A percentile compares a stretch with the other conserved stretches of the same genome.
These are phyloP conservation scores for Rostratula benghalensis DNA, from an alignment of 2,113 vertebrate species.

Conservation along the genomic window DNA sequence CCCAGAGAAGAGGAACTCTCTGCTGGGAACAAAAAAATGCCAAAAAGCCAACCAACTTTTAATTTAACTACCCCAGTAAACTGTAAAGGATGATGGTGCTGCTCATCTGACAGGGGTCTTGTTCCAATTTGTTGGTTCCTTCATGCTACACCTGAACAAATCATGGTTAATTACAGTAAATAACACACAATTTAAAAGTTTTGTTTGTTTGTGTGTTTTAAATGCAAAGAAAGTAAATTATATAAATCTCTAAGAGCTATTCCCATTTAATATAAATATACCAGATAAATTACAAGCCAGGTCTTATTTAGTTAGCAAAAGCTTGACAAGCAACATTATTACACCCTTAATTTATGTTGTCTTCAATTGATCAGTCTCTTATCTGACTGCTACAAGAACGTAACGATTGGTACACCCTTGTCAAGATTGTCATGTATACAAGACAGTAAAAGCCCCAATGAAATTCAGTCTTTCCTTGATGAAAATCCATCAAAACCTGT, in stretches of 20 bases:
- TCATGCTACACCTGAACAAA: conserved; percentile 44
- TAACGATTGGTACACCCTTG: conserved; percentile 8
- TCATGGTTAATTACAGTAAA: conserved; percentile 71
- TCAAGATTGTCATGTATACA: conserved; percentile 19
- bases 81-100: conserved; percentile 13
- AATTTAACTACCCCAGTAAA: background rate
- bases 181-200: conserved; percentile 58
- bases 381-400: background rate
- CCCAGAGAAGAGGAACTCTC: background rate
- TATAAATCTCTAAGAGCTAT: conserved; percentile 34
- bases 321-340: conserved; percentile 55
- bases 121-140: conserved; percentile 36
- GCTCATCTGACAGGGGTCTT: conserved; percentile 26
- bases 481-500: conserved; percentile 32
- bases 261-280: conserved; percentile 60
- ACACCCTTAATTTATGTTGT: conserved; percentile 39
- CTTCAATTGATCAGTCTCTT: conserved; percentile 39
- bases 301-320: conserved; percentile 49
- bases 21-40: background rate
- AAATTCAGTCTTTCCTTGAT: conserved; percentile 25
- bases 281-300: conserved; percentile 53
- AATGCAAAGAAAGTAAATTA: conserved; percentile 54
- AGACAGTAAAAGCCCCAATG: background rate
- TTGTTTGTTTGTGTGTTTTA: no score
- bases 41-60: background rate